phyloP scores from a whole-genome alignment of 1,140 invertebrate genomes.

The Caenorhabditis elegans region DNA sequence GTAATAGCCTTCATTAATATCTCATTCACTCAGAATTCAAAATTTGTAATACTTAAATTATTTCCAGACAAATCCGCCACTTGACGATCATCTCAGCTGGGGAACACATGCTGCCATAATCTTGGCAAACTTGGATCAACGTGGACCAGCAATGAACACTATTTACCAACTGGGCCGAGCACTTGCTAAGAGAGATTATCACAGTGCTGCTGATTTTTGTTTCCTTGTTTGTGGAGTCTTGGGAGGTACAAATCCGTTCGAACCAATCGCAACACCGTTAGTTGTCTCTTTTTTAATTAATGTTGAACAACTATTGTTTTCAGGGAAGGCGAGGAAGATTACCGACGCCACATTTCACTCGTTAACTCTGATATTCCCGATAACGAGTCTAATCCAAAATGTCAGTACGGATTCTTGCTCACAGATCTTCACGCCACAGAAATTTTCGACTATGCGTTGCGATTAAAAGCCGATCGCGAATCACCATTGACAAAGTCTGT shows the following conservation, averaged over 20 bases:
- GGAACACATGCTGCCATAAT: conserved; percentile 42
- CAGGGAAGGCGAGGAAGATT: conserved; percentile 28
- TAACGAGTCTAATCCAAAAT: conserved; percentile 36
- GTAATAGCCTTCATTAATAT: too few relatives aligned
- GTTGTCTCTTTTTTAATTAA: not conserved
- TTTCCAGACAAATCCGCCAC: conserved; percentile 19
- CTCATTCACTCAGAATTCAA: too few relatives aligned
- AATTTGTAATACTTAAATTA: too few relatives aligned
- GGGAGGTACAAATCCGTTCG: conserved; percentile 30
- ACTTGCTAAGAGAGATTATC: conserved; percentile 34
- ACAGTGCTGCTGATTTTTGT: conserved; percentile 46
- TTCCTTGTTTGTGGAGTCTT: conserved; percentile 40
- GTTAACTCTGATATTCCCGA: conserved; percentile 43
- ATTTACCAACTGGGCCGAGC: conserved; percentile 25
- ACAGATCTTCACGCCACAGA: conserved; percentile 43
- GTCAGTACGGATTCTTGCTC: conserved; percentile 38
- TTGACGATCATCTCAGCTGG: conserved; percentile 35
- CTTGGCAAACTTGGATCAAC: not conserved
- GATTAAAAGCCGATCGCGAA: not conserved
- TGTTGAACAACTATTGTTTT: not conserved
- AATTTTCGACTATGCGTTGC: conserved; percentile 41
- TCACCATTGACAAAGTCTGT: not conserved
- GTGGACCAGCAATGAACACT: conserved; percentile 10
- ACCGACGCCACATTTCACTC: conserved; percentile 19
- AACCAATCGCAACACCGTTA: not conserved